Conservation (phyloP, 2,888 invertebrate genomes). For the Drosophila eohydei region DNA sequence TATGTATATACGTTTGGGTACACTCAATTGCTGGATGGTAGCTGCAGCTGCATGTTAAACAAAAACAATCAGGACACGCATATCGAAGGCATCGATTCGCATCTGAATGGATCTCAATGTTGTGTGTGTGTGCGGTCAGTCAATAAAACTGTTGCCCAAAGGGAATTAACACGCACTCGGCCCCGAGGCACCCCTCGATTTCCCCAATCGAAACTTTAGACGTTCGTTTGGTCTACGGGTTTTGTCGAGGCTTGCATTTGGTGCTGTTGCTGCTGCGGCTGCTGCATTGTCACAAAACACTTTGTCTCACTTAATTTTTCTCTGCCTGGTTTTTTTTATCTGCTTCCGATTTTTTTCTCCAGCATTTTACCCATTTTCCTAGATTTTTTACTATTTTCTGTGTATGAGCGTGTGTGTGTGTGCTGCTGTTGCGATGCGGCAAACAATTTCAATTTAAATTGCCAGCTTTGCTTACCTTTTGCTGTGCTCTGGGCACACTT, state of each 20-base stretch:
- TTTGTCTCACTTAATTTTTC: constrained; percentile 76
- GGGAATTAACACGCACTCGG: constrained; percentile 72
- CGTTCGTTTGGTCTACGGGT: constrained; percentile 6
- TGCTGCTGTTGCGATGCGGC: constrained; percentile 68
- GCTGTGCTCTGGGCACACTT: constrained; percentile 74
- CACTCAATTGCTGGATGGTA: constrained; percentile 6
- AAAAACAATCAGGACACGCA: constrained; percentile 69
- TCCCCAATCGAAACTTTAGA: constrained; percentile 3
- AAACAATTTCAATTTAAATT: constrained; percentile 80
- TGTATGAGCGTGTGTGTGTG: constrained; percentile 30
- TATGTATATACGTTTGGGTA: not conserved
- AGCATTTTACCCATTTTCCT: constrained; percentile 15
- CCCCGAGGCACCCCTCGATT: not conserved
- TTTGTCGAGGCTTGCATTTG: constrained; percentile 26
- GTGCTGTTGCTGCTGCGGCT: constrained; percentile 11
- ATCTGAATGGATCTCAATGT: constrained; percentile 38
- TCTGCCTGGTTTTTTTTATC: constrained; percentile 49
- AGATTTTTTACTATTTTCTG: not conserved
- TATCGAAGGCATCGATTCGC: constrained; percentile 47
- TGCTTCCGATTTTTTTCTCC: constrained; percentile 26
- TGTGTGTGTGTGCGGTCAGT: constrained; percentile 60
- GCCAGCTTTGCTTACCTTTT: constrained; percentile 77
- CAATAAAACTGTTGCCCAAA: constrained; percentile 74
- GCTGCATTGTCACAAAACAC: constrained; percentile 69
- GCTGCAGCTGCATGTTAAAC: constrained; percentile 54